phyloP scores from a whole-genome alignment of 2,888 invertebrate species.

The Chymomyza fuscimana region DNA sequence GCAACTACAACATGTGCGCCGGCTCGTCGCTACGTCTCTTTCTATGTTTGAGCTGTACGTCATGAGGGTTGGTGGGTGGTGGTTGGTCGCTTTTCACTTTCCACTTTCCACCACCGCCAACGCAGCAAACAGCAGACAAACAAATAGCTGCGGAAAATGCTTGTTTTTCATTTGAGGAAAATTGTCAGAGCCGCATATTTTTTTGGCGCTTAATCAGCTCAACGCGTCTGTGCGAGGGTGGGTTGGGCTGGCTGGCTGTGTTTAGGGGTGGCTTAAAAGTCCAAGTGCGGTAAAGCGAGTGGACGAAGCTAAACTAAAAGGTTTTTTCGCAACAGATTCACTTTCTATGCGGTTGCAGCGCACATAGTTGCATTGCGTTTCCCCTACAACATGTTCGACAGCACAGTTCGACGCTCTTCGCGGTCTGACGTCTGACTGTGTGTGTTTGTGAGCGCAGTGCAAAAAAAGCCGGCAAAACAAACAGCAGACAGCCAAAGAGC shows the following conservation, averaged over 20 bases:
- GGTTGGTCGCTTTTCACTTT: slow-evolving; percentile 71
- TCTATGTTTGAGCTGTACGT: background rate
- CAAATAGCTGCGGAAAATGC: slow-evolving; percentile 44
- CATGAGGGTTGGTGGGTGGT: slow-evolving; percentile 62
- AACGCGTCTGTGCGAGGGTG: slow-evolving; percentile 4
- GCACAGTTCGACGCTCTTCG: slow-evolving; percentile 3
- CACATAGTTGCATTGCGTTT: slow-evolving; percentile 35
- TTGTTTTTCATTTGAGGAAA: slow-evolving; percentile 69
- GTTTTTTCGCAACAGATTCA: slow-evolving; percentile 46
- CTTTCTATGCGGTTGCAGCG: slow-evolving; percentile 61
- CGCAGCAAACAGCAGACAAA: slow-evolving; percentile 8
- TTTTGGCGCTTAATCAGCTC: slow-evolving; percentile 58
- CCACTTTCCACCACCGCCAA: slow-evolving; percentile 67
- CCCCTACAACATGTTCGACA: slow-evolving; percentile 62
- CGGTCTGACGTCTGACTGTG: too few species aligned
- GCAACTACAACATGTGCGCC: background rate
- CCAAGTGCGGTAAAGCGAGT: background rate
- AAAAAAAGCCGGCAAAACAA: slow-evolving; percentile 67
- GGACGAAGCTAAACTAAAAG: too few species aligned
- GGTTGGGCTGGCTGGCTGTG: slow-evolving; percentile 5
- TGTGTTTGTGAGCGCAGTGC: slow-evolving; percentile 8
- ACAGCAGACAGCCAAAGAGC: slow-evolving; percentile 34
- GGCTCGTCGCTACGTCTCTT: too few species aligned
- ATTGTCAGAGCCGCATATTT: slow-evolving; percentile 25
- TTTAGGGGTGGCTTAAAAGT: slow-evolving; percentile 28